Conservation (phyloP, 2,888 invertebrate genomes). For the Drosophila greeni region DNA sequence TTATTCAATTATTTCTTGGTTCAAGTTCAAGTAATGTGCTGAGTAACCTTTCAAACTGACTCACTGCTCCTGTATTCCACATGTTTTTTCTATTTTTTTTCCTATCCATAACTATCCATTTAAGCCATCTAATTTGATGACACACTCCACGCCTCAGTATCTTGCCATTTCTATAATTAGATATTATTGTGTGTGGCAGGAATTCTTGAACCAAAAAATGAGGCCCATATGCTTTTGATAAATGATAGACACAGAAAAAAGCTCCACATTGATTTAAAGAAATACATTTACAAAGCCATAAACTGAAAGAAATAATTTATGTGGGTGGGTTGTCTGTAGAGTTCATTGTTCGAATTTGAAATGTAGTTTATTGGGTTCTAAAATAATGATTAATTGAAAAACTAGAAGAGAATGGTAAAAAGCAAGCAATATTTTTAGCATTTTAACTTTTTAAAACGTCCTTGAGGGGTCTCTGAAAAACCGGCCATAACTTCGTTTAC, state of each 20-base stretch:
- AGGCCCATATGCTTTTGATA: conserved; percentile 11
- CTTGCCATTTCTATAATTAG: conserved; percentile 37
- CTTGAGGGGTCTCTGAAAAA: conserved; percentile 16
- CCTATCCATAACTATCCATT: conserved; percentile 7
- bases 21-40: background rate
- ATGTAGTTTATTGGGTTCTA: conserved; percentile 2
- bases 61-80: conserved; percentile 8
- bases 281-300: background rate
- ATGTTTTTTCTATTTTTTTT: background rate
- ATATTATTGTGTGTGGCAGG: conserved; percentile 17
- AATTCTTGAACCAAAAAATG: conserved; percentile 9
- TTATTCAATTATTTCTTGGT: background rate
- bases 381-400: background rate
- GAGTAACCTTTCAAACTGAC: conserved; percentile 13
- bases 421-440: background rate
- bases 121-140: conserved; percentile 31
- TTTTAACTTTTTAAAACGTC: background rate
- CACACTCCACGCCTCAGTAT: conserved; percentile 12
- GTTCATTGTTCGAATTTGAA: conserved; percentile 20
- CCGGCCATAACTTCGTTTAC: conserved; percentile 13
- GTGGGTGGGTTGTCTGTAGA: background rate
- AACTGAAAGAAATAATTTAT: conserved; percentile 8
- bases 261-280: background rate
- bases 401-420: background rate
- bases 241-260: conserved; percentile 1